Evolutionary conservation across 2,888 invertebrate species (phyloP), one percentile per base, ranked within the genome.

Genomic region (Drosophila merina): DNA sequence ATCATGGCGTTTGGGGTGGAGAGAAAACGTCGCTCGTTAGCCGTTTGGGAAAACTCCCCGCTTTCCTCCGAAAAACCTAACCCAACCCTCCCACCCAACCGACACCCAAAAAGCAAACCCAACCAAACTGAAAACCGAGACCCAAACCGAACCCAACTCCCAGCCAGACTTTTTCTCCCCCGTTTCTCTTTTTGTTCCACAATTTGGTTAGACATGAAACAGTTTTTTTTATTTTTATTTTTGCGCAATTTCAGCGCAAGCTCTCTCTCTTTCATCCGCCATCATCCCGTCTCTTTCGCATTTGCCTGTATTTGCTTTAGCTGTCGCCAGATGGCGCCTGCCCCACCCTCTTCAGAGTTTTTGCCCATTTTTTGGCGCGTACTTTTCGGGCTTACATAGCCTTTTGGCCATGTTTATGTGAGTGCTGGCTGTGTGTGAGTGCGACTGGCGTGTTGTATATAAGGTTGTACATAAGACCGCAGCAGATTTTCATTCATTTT

Each of bases 131-230:
- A 49, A 33, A 69, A 54, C 48, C 52, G 38, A 54, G 48, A 50
- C 71, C 69, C 28, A 70, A 70, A 68, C 68, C 57, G 38, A 70
- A 30, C 57, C 68, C 45, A 71, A 68, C 67, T 47, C 60, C 54
- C 57, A 45, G 47, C 60, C 54, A 56, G 68, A 45, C 58, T 38
- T 30, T 31, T 45, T 40, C 38, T 38, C 30, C 57, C 38, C 47
- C 42, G 26, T 10, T 14, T 12, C 28, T 45, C n/a, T 14, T 33
- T 40, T 36, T 45, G 56, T 49, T 57, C 70, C 48, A 67, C 68
- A 69, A 66, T 85, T 85, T 52, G 73, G 72, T 83, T 75, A 77
- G 77, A 86, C 86, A 75, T 88, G 84, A 74, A 78, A 74, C 79
- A 82, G 74, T 5, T 36, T 88, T 88, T 75, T 72, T 67, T 57